Percentiles rank a stretch among this genome's conserved stretches.
Conservation (phyloP, 64 coral and sea anemone genomes). For the Stylophora pistillata region DNA sequence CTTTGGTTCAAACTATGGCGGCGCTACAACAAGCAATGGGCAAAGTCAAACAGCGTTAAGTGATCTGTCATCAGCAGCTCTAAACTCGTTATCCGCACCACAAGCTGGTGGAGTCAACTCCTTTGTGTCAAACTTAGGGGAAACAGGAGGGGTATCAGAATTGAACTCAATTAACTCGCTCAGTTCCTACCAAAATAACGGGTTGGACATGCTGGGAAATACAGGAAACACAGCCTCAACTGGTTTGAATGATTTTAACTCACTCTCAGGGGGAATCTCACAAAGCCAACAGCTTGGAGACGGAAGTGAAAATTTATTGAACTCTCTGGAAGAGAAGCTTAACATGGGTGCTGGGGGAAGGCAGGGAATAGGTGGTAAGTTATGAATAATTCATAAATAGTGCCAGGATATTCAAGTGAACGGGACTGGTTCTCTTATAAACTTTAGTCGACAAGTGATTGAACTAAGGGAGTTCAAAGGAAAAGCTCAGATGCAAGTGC, state of each 20-base stretch:
- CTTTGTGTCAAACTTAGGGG: slow-evolving; percentile 10
- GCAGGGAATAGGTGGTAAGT: slow-evolving; percentile 33
- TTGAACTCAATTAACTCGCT: slow-evolving; percentile 19
- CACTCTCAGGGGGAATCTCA: not conserved
- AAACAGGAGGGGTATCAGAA: not conserved
- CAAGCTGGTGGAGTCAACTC: not conserved
- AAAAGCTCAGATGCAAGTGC: too few relatives aligned
- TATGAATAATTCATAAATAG: not conserved
- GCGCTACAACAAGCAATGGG: slow-evolving; percentile 15
- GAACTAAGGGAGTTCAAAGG: too few relatives aligned
- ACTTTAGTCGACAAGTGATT: too few relatives aligned
- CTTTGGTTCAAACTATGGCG: slow-evolving; percentile 51
- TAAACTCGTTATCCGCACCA: slow-evolving; percentile 9
- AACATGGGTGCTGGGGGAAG: slow-evolving; percentile 7
- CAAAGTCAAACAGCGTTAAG: slow-evolving; percentile 14
- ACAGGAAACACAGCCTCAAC: not conserved
- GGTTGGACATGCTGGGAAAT: slow-evolving; percentile 26
- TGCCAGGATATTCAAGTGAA: too few relatives aligned
- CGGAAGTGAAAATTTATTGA: not conserved
- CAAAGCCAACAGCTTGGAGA: not conserved
- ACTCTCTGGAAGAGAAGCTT: slow-evolving; percentile 33
- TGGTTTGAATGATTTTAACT: not conserved
- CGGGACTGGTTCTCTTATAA: too few relatives aligned
- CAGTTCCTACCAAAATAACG: slow-evolving; percentile 20
- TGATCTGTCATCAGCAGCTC: not conserved